Evolutionary conservation across 2,888 invertebrate genomes (phyloP).

Genomic region (Agrochola lota): DNA sequence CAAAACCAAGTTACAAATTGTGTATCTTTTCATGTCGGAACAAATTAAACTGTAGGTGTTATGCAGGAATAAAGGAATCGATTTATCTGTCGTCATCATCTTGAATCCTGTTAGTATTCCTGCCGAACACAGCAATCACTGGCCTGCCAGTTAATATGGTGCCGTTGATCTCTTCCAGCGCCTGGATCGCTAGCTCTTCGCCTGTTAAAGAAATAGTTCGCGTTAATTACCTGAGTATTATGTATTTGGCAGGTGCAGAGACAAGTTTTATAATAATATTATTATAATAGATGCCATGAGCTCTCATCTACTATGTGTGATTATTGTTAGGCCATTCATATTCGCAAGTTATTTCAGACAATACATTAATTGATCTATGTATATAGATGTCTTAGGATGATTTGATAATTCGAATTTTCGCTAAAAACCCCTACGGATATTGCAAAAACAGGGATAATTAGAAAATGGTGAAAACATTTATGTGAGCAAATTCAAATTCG

Average conservation of each 20-base stretch:
- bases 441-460: no score
- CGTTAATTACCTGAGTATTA: not conserved
- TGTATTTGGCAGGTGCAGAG: not conserved
- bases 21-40: not conserved
- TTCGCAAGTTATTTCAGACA: not conserved
- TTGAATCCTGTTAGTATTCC: slow-evolving; percentile 72
- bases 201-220: slow-evolving; percentile 72
- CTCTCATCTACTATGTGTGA: not conserved
- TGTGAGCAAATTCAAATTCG: no score
- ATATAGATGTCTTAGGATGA: no score
- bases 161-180: slow-evolving; percentile 88
- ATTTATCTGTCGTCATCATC: slow-evolving; percentile 60
- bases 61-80: not conserved
- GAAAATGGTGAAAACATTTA: no score
- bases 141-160: slow-evolving; percentile 88
- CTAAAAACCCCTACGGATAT: no score
- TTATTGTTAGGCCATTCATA: not conserved
- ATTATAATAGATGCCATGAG: not conserved
- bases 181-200: slow-evolving; percentile 84
- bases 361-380: not conserved
- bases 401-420: no score
- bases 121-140: slow-evolving; percentile 85
- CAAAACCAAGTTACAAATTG: not conserved
- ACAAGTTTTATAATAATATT: not conserved
- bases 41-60: not conserved